phyloP scores from a whole-genome alignment of 2,888 invertebrate species.

The Stramonita haemastoma region DNA sequence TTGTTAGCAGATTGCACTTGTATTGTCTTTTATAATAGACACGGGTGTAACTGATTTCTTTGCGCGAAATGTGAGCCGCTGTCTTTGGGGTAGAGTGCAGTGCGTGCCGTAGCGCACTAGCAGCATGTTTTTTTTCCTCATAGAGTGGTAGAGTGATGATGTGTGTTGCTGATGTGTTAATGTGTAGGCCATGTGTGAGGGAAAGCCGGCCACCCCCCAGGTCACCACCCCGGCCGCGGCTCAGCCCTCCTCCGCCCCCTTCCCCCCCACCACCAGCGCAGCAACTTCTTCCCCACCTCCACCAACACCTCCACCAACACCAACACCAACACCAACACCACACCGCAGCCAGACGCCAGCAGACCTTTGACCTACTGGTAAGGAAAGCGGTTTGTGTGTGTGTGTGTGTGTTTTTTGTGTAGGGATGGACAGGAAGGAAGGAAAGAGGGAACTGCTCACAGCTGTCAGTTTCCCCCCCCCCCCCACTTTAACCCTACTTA shows the following conservation, averaged over 20 bases:
- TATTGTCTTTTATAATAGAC: background rate
- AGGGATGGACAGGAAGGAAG: no score
- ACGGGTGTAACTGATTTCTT: no score
- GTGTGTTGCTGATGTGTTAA: background rate
- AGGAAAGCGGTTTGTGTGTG: no score
- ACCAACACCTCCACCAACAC: background rate
- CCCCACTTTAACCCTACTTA: no score
- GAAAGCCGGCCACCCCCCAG: slow-evolving; percentile 11
- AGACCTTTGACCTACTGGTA: slow-evolving; percentile 30
- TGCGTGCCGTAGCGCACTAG: no score
- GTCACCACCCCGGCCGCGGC: slow-evolving; percentile 28
- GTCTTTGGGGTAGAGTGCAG: no score
- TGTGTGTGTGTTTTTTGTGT: no score
- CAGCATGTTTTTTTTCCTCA: no score
- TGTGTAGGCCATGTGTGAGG: slow-evolving; percentile 36
- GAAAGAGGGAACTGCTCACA: no score
- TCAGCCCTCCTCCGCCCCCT: slow-evolving; percentile 14
- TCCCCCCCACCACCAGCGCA: background rate
- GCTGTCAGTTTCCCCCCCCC: no score
- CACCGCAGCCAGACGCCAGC: background rate
- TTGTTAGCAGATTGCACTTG: background rate
- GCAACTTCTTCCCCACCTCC: slow-evolving; percentile 37
- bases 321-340: slow-evolving; percentile 22
- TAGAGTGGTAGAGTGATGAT: no score
- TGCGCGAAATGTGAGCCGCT: no score